Evolutionary conservation across 2,797 vertebrate species (phyloP).

Genomic region (Alectoris magna): DNA sequence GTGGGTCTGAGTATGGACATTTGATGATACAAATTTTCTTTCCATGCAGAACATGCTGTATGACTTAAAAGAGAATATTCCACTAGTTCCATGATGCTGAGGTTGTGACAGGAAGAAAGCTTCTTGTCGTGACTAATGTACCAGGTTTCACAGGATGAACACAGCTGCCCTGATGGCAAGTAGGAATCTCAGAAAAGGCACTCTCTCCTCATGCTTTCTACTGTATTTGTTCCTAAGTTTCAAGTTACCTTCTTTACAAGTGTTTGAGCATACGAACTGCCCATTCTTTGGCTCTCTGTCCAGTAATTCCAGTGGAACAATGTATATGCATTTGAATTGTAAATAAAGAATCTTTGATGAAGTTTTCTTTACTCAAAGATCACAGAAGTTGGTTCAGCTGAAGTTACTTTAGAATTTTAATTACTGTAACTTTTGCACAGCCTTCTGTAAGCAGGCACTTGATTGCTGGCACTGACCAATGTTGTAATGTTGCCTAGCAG

Average conservation of each 20-base stretch:
- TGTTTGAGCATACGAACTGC: neutral
- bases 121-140: neutral
- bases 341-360: conserved; percentile 3
- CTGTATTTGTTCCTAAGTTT: neutral
- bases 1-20: neutral
- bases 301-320: neutral
- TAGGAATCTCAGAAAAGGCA: neutral
- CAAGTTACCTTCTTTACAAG: neutral
- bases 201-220: neutral
- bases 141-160: neutral
- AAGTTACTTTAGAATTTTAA: neutral
- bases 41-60: neutral
- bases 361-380: neutral
- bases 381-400: neutral
- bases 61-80: neutral
- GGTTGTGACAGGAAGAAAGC: neutral
- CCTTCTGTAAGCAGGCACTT: neutral
- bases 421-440: neutral
- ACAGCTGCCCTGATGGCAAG: rapidly evolving
- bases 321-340: neutral
- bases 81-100: neutral
- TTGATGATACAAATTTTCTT: neutral
- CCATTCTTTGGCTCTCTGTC: neutral
- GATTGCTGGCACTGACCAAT: neutral
- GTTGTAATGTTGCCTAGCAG: neutral